phyloP scores from a whole-genome alignment of 2,113 vertebrate species.

The Merops nubicus region DNA sequence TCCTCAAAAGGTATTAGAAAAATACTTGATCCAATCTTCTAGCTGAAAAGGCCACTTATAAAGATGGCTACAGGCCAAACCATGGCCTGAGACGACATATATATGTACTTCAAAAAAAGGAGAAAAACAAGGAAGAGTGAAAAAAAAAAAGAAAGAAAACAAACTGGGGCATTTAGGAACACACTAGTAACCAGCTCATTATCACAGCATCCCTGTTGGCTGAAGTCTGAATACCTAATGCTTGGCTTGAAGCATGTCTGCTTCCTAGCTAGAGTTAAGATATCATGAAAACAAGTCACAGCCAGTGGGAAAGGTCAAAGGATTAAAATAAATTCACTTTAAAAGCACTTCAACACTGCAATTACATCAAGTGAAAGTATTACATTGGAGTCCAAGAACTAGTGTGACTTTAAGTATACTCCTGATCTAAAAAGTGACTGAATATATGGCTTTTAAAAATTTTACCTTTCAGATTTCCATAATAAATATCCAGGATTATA shows the following conservation, averaged over 20 bases:
- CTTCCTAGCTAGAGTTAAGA: conserved; percentile 17
- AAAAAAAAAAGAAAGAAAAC: neutral
- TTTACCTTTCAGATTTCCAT: neutral
- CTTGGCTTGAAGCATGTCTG: neutral
- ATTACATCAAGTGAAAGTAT: neutral
- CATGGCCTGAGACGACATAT: neutral
- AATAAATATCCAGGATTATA: neutral
- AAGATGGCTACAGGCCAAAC: neutral
- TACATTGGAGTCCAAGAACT: neutral
- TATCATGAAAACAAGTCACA: conserved; percentile 20
- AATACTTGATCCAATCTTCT: neutral
- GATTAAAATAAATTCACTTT: conserved; percentile 28
- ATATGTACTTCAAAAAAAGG: neutral
- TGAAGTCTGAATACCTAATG: neutral
- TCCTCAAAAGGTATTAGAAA: neutral
- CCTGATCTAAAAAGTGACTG: neutral
- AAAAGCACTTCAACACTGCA: neutral
- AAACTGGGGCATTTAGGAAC: neutral
- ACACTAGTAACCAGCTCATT: neutral
- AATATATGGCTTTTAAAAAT: neutral
- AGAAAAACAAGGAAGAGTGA: neutral
- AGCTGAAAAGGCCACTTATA: neutral
- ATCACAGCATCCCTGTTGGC: neutral
- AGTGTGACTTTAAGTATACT: neutral
- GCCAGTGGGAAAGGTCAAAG: conserved; percentile 25